Evolutionary conservation across 2,797 vertebrate species (phyloP), one percentile per base, ranked within the genome.

Genomic region (Myoxocephalus aenaeus): DNA sequence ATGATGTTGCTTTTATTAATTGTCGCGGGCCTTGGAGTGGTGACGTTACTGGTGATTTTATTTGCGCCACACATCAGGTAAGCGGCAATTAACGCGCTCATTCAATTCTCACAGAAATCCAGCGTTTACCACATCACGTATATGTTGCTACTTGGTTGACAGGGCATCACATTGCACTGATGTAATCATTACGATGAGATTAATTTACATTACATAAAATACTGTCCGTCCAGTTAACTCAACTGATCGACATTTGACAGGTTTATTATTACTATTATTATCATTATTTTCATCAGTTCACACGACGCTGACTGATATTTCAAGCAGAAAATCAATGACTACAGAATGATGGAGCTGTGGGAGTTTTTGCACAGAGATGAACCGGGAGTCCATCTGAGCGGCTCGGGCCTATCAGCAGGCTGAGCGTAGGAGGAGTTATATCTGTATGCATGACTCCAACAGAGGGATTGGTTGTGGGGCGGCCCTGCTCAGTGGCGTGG

Each of bases 1-100:
- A 75, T 64, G 69, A 92, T 93, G 92, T 36, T 93, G 83, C 73
- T 95, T 42, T 44, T 92, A 42, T 58, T 92, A 7, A 70, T 91
- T 17, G 48, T 94, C 80, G 91, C 86, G 56, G 84, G 90, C 25
- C 74, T 95, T 73, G 93, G 86, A 34, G 82, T 88, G 25, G 81
- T 92, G 57, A 88, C 89, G 65, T 48, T 96, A 13, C 82, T 96
- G 65, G 77, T 93, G 44, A 63, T 94, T 63, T 78, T 94, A 70
- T 94, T 96, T 62, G 89, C 93, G 0, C 84, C 94, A n/a, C 91
- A 92, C 6, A 96, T 96, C 77, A 90, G 95, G 96, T 95, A 86
- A 89, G 92, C 14, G 11, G 36, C 74, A 1, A 4, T 9, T 0
- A 22, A 15, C 0, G 4, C 32, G 3, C 50, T 27, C 44, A 0